Evolutionary conservation across 2,888 invertebrate genomes (phyloP).

Genomic region (Leuctra nigra): DNA sequence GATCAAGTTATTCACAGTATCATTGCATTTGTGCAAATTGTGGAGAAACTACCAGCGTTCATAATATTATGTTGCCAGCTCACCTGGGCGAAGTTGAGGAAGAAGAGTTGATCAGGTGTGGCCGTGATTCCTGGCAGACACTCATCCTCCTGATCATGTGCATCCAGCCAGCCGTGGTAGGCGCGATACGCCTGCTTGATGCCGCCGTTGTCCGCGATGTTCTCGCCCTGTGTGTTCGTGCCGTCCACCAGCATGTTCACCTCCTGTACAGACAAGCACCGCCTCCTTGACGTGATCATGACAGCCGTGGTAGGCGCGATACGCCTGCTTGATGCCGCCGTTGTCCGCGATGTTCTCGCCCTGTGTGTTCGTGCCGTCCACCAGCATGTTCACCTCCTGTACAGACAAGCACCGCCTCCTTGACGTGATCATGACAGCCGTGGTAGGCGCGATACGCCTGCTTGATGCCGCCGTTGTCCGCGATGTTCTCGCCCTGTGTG

Average conservation of each 20-base stretch:
- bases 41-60: too few relatives aligned
- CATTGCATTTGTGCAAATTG: too few relatives aligned
- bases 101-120: constrained; percentile 77
- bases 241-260: constrained; percentile 71
- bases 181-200: constrained; percentile 85
- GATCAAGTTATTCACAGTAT: too few relatives aligned
- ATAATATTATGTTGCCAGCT: too few relatives aligned
- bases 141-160: constrained; percentile 54
- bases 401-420: constrained; percentile 52
- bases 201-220: constrained; percentile 95
- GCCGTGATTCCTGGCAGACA: constrained; percentile 65
- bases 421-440: constrained; percentile 63
- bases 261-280: constrained; percentile 61
- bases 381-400: constrained; percentile 66
- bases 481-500: constrained; percentile 92
- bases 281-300: constrained; percentile 51
- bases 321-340: constrained; percentile 90
- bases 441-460: constrained; percentile 82
- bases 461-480: constrained; percentile 93
- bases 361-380: constrained; percentile 75
- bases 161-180: constrained; percentile 66
- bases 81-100: constrained; percentile 83
- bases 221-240: constrained; percentile 81
- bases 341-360: constrained; percentile 97
- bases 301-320: constrained; percentile 75